Evolutionary conservation across 2,113 vertebrate species (phyloP), one percentile per base, ranked within the genome.

Genomic region (Galemys pyrenaicus): DNA sequence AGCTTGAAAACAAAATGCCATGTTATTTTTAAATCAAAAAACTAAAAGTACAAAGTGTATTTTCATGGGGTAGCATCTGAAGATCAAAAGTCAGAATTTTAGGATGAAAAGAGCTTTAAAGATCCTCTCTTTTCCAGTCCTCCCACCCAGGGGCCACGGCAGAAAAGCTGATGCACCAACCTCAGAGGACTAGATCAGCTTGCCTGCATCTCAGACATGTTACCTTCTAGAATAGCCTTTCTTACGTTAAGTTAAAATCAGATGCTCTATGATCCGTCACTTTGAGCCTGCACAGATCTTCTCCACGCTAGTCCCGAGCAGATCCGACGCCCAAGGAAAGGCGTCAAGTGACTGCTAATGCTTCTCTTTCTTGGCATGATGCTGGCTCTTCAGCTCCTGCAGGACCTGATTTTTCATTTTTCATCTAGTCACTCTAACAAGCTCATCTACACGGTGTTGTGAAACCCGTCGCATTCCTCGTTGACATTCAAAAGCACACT

Each of bases 71-170:
- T 0, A 58, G 46, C 5, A 67, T 49, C 90, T 39, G 67, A 46
- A 26, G n/a, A 49, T 46, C 30, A 67, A 74, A 92, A 28, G 17
- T 68, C 26, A 46, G 32, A 88, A 82, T 64, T 75, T 75, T 6
- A 85, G 84, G 22, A 89, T 26, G 73, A 86, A 16, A 91, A 56
- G 24, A 64, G 4, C 35, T 88, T 91, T 90, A 39, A 62, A 56
- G 60, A 46, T 39, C 77, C 51, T 6, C 17, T 94, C 5, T 22
- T 89, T 12, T 37, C 0, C 0, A 1, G 19, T 49, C 6, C 39
- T 79, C 46, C 60, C 11, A 58, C 1, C 15, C 32, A 56, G 19
- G n/a, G 46, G 39, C 28, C 46, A 41, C 9, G 9, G 65, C 17
- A 78, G 58, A 80, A 68, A 19, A 49, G 49, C 44, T 15, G 6